Evolutionary conservation across 2,113 vertebrate species (phyloP).

Genomic region (Herpetotheres cachinnans): DNA sequence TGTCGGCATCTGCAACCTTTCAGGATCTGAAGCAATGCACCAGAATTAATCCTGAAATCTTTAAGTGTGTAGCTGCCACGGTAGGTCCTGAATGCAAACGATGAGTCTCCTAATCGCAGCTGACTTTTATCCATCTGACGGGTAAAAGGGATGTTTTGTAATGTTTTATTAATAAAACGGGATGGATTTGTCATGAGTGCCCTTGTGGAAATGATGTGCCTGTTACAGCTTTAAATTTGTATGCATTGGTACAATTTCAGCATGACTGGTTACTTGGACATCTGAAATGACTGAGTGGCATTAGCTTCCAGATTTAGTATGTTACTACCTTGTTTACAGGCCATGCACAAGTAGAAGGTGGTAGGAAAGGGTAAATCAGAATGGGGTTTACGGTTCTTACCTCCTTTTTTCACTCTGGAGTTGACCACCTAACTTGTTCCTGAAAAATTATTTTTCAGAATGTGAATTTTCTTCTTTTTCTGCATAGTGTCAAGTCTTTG

Average conservation of each 20-base stretch:
- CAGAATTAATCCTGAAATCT: not conserved
- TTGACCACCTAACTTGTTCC: not conserved
- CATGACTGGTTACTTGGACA: not conserved
- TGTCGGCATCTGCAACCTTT: not conserved
- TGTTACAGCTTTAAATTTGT: not conserved
- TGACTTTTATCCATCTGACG: not conserved
- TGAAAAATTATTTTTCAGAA: not conserved
- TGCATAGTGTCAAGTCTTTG: accelerated
- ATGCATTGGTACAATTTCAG: not conserved
- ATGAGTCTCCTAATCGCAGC: not conserved
- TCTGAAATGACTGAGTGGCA: not conserved
- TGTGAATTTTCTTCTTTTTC: not conserved
- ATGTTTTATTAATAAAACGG: constrained; percentile 12
- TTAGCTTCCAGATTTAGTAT: not conserved
- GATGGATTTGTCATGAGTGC: not conserved
- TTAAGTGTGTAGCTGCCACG: not conserved
- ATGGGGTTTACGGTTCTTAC: not conserved
- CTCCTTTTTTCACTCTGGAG: not conserved
- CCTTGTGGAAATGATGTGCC: not conserved
- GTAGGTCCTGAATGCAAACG: not conserved
- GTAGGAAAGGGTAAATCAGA: not conserved
- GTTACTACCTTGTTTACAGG: not conserved
- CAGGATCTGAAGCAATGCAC: not conserved
- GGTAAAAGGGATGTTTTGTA: not conserved
- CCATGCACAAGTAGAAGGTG: not conserved